Evolutionary conservation across 1,140 invertebrate genomes (phyloP).

Genomic region (Neodiprion pinetum): DNA sequence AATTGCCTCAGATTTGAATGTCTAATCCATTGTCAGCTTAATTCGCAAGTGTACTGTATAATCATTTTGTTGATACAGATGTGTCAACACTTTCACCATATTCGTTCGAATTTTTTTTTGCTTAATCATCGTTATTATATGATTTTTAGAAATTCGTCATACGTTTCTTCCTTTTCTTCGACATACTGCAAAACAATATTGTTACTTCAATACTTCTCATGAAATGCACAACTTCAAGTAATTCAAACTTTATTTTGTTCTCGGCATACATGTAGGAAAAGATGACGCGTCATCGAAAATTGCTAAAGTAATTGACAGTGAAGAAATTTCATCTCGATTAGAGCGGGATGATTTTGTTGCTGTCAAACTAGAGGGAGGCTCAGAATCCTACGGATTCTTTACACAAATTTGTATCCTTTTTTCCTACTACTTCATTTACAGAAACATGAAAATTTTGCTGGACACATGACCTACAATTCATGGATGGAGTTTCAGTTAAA

Average conservation of each 20-base stretch:
- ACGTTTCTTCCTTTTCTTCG: slow-evolving; percentile 1
- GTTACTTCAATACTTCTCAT: slow-evolving; percentile 10
- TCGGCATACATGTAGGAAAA: slow-evolving; percentile 63
- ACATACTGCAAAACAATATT: slow-evolving; percentile 8
- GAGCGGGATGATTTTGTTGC: slow-evolving; percentile 72
- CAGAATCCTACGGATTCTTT: slow-evolving; percentile 79
- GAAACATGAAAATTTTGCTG: slow-evolving; percentile 14
- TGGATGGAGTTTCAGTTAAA: slow-evolving; percentile 11
- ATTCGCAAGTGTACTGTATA: too few relatives aligned
- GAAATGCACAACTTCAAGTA: slow-evolving; percentile 8
- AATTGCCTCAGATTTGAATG: too few relatives aligned
- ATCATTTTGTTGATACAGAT: not conserved
- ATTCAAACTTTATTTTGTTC: slow-evolving; percentile 23
- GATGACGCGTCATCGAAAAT: slow-evolving; percentile 72
- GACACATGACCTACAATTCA: not conserved
- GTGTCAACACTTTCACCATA: not conserved
- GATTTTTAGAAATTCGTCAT: not conserved
- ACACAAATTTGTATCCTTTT: slow-evolving; percentile 84
- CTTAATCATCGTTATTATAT: slow-evolving; percentile 9
- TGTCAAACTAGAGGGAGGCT: slow-evolving; percentile 74
- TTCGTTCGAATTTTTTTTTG: not conserved
- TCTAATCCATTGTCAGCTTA: not conserved
- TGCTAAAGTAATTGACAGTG: slow-evolving; percentile 64
- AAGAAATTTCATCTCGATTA: slow-evolving; percentile 62
- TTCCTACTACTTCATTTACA: not conserved